phyloP scores from a whole-genome alignment of 1,140 invertebrate species.

The Elymnias hypermnestra region DNA sequence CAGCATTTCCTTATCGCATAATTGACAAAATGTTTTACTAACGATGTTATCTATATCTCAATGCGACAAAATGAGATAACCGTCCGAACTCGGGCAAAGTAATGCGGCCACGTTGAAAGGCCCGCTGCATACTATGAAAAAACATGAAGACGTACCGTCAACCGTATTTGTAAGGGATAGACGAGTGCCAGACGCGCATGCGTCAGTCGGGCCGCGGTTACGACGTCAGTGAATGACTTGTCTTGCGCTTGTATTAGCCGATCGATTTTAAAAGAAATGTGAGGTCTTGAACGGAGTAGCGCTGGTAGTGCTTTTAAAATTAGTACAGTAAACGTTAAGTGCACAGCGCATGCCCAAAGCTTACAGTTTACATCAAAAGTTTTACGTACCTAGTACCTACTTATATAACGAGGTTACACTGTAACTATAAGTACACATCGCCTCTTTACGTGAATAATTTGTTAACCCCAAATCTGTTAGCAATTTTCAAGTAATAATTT shows the following conservation, averaged over 20 bases:
- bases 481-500: too few species aligned
- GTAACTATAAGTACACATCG: too few species aligned
- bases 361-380: slow-evolving; percentile 8
- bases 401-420: neutral
- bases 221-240: slow-evolving; percentile 72
- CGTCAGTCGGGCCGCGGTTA: slow-evolving; percentile 50
- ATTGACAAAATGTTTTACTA: slow-evolving; percentile 62
- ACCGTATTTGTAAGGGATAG: slow-evolving; percentile 64
- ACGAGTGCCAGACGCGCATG: slow-evolving; percentile 71
- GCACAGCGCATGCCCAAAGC: slow-evolving; percentile 32
- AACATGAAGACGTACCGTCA: slow-evolving; percentile 51
- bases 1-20: slow-evolving; percentile 50
- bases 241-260: slow-evolving; percentile 64
- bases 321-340: slow-evolving; percentile 34
- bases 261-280: slow-evolving; percentile 71
- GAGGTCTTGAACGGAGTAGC: slow-evolving; percentile 33
- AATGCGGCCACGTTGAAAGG: slow-evolving; percentile 59
- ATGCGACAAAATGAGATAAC: slow-evolving; percentile 70
- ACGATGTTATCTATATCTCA: slow-evolving; percentile 59
- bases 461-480: too few species aligned
- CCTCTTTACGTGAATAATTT: too few species aligned
- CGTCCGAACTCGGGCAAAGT: slow-evolving; percentile 46
- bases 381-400: neutral
- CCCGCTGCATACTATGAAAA: slow-evolving; percentile 44
- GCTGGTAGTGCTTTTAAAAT: slow-evolving; percentile 35